phyloP scores from a whole-genome alignment of 1,140 invertebrate species.

The Lithobius niger region DNA sequence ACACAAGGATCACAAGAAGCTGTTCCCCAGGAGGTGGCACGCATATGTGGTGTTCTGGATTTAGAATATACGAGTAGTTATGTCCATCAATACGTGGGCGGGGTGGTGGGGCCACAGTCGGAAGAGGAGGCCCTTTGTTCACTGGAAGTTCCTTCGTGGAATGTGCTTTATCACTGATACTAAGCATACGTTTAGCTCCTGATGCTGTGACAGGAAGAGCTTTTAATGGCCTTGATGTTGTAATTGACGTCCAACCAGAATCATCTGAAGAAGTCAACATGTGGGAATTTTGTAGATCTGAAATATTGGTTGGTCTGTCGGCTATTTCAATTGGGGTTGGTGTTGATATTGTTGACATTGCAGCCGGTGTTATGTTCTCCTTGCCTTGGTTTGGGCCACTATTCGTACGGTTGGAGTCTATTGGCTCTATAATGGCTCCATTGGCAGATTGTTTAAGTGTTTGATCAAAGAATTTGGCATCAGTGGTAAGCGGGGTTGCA shows the following conservation, averaged over 20 bases:
- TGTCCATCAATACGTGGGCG: neutral
- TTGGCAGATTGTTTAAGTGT: neutral
- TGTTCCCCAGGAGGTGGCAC: conserved; percentile 23
- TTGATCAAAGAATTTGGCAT: neutral
- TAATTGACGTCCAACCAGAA: neutral
- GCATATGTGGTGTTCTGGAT: neutral
- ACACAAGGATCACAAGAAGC: conserved; percentile 55
- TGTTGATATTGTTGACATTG: neutral
- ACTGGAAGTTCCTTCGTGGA: neutral
- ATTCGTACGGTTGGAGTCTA: neutral
- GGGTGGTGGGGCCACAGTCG: neutral
- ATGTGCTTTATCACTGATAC: neutral
- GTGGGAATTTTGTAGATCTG: too few species aligned
- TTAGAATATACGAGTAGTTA: neutral
- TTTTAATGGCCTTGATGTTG: neutral
- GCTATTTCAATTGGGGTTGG: too few species aligned
- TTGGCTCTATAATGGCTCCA: neutral
- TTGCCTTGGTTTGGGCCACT: neutral
- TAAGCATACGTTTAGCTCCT: too few species aligned
- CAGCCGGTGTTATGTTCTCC: neutral
- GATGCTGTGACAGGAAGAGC: neutral
- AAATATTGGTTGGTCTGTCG: too few species aligned
- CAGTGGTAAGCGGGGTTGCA: neutral
- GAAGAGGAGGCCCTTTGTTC: too few species aligned
- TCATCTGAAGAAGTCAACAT: neutral